Conservation (phyloP, 2,888 invertebrate species). For the Epinotia bilunana region DNA sequence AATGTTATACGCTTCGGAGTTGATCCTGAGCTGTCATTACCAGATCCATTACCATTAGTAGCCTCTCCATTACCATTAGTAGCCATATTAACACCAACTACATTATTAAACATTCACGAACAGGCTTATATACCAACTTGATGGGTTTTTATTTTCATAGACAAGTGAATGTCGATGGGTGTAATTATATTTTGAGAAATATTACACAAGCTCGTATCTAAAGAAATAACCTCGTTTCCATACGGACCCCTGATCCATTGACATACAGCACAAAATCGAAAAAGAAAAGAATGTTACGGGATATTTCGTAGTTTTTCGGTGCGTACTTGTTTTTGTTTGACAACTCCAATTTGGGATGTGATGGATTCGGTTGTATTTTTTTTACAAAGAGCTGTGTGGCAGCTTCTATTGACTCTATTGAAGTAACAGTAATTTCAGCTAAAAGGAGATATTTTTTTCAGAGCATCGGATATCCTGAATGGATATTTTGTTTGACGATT, state of each 20-base stretch:
- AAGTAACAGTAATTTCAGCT: not conserved
- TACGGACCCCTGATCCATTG: not conserved
- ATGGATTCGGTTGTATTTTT: constrained; percentile 25
- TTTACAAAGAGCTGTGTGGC: constrained; percentile 22
- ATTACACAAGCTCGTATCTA: not conserved
- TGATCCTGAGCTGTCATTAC: constrained; percentile 14
- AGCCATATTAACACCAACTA: not conserved
- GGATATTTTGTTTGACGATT: not conserved
- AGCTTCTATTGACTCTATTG: not conserved
- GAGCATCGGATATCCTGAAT: not conserved
- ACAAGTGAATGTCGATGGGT: constrained; percentile 29
- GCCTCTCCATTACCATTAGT: constrained; percentile 30
- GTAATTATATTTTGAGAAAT: constrained; percentile 18
- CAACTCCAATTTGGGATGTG: constrained; percentile 36
- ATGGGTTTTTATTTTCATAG: constrained; percentile 47
- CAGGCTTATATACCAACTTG: constrained; percentile 43
- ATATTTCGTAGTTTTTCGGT: not conserved
- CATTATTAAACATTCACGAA: constrained; percentile 38
- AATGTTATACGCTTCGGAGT: not conserved
- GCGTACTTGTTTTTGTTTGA: constrained; percentile 26
- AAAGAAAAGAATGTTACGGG: not conserved
- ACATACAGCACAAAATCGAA: not conserved
- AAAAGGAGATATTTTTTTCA: constrained; percentile 9
- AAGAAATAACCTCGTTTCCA: not conserved
- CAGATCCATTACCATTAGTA: constrained; percentile 37